A percentile compares a stretch with the other conserved stretches of the same genome.
Conservation (phyloP, 2,797 vertebrate species). For the Percopsis omiscomaycus region DNA sequence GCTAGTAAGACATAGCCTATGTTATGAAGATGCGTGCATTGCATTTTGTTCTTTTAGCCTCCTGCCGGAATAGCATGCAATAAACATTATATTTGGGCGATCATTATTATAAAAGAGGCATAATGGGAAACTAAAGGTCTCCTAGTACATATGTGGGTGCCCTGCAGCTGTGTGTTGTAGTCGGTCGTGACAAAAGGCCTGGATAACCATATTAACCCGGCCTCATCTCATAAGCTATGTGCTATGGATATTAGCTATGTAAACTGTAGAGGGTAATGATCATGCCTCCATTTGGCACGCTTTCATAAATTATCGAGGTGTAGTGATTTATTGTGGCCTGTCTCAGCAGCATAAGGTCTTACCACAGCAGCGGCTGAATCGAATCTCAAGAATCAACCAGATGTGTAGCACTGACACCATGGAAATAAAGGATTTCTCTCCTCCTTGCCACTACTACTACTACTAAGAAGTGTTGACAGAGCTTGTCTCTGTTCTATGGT, state of each 20-base stretch:
- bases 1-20: no score
- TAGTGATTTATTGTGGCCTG: constrained; percentile 41
- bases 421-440: neutral
- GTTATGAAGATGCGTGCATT: no score
- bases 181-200: constrained; percentile 14
- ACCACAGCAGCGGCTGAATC: constrained; percentile 5
- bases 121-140: constrained; percentile 2
- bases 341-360: constrained; percentile 1
- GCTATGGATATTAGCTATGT: constrained; percentile 19
- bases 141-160: neutral
- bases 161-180: constrained; percentile 16
- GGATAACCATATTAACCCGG: constrained; percentile 38
- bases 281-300: constrained; percentile 30
- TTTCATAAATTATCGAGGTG: constrained; percentile 44
- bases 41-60: no score
- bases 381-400: neutral
- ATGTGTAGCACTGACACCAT: constrained; percentile 5
- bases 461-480: no score
- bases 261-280: constrained; percentile 44
- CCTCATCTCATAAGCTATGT: constrained; percentile 34
- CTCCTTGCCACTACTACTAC: neutral
- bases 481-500: no score
- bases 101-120: neutral
- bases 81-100: constrained; percentile 1
- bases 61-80: no score